Percentiles rank a stretch among this genome's conserved stretches.
Evolutionary conservation across 2,113 vertebrate species (phyloP).

Genomic region (Sorex araneus): DNA sequence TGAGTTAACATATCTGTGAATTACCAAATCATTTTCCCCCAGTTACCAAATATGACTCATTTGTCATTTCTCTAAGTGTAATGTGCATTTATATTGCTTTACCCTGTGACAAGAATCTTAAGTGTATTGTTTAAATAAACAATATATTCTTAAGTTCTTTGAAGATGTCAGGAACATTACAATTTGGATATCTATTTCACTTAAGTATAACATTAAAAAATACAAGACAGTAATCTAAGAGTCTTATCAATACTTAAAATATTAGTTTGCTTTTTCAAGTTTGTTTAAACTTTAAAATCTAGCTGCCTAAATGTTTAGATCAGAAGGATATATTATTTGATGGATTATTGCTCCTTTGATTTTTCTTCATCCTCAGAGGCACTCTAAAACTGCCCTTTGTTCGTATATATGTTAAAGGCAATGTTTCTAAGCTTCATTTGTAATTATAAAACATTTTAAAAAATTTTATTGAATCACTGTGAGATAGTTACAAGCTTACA

Average conservation of each 20-base stretch:
- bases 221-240: background rate
- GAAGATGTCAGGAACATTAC: no score
- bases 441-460: conserved; percentile 30
- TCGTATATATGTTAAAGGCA: background rate
- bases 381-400: conserved; percentile 27
- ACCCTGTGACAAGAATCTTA: background rate
- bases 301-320: conserved; percentile 37
- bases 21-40: conserved; percentile 47
- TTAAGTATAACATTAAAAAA: background rate
- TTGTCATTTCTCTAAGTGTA: conserved; percentile 42
- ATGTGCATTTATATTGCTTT: conserved; percentile 29
- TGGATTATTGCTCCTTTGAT: background rate
- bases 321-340: background rate
- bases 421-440: conserved; percentile 30
- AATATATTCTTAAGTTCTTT: no score
- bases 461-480: no score
- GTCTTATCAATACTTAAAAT: background rate
- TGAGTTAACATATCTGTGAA: conserved; percentile 22
- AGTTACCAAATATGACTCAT: conserved; percentile 37
- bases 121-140: background rate
- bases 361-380: conserved; percentile 8
- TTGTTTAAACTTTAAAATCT: conserved; percentile 48
- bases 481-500: no score
- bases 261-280: background rate
- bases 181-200: no score